These are phyloP conservation scores for Anguilla rostrata DNA, from an alignment of 2,113 vertebrate species.

Conservation along the genomic window DNA sequence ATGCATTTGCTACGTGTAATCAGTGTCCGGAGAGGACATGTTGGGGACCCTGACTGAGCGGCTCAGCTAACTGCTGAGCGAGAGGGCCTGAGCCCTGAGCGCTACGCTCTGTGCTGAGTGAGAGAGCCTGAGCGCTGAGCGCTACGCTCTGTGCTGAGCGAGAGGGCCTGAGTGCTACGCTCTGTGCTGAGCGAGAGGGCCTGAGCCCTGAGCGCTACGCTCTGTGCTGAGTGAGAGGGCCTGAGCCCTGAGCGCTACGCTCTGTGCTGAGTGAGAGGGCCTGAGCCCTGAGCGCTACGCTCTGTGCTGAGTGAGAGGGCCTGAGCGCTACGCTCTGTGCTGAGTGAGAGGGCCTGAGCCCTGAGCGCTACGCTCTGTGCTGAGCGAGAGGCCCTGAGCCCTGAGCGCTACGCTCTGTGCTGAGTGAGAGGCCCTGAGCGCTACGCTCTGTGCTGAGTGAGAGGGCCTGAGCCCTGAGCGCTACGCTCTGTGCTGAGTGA, in stretches of 20 bases:
- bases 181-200: too few species aligned
- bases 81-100: not conserved
- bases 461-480: too few species aligned
- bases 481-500: too few species aligned
- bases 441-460: too few species aligned
- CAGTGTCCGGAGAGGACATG: not conserved
- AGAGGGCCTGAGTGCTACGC: too few species aligned
- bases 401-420: too few species aligned
- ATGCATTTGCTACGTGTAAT: not conserved
- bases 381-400: too few species aligned
- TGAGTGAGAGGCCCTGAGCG: too few species aligned
- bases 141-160: too few species aligned
- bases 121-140: not conserved
- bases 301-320: not conserved
- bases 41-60: not conserved
- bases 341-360: not conserved
- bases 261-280: not conserved
- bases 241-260: not conserved
- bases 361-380: not conserved
- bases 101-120: too few species aligned
- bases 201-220: too few species aligned
- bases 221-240: too few species aligned
- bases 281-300: not conserved
- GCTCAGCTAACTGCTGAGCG: not conserved
- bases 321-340: not conserved